Evolutionary conservation across 2,888 invertebrate species (phyloP).

Genomic region (Laothoe populi): DNA sequence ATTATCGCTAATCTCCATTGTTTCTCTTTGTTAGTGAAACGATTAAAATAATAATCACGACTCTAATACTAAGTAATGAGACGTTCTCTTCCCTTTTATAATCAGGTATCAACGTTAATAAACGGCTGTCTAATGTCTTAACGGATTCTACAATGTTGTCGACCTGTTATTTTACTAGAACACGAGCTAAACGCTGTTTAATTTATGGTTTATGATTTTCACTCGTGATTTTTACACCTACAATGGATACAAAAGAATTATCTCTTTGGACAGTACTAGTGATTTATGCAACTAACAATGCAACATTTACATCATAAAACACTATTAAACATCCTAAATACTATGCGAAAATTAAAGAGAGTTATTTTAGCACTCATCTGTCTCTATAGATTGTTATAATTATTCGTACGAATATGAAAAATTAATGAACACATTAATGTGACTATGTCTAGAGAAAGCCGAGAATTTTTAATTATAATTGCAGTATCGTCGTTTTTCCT

Average conservation of each 20-base stretch:
- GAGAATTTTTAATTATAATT: neutral
- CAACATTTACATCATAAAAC: no score
- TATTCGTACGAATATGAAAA: no score
- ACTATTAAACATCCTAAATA: no score
- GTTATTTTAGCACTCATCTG: no score
- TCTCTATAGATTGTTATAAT: no score
- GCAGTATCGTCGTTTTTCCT: neutral
- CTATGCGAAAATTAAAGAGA: no score
- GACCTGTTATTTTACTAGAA: slow-evolving; percentile 39
- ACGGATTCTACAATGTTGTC: slow-evolving; percentile 26
- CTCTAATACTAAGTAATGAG: slow-evolving; percentile 66
- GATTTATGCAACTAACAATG: no score
- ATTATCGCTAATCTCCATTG: slow-evolving; percentile 67
- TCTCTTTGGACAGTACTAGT: no score
- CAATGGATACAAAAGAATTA: neutral
- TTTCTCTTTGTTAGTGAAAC: slow-evolving; percentile 72
- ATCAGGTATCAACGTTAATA: slow-evolving; percentile 41
- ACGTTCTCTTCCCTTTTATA: slow-evolving; percentile 57
- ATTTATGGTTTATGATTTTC: neutral
- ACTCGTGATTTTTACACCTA: neutral
- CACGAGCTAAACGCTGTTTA: slow-evolving; percentile 11
- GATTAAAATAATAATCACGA: slow-evolving; percentile 81
- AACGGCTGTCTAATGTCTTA: slow-evolving; percentile 39
- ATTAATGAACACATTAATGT: no score
- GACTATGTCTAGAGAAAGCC: no score